Evolutionary conservation across 1,140 invertebrate species (phyloP).

Genomic region (Pentalonia nigronervosa): DNA sequence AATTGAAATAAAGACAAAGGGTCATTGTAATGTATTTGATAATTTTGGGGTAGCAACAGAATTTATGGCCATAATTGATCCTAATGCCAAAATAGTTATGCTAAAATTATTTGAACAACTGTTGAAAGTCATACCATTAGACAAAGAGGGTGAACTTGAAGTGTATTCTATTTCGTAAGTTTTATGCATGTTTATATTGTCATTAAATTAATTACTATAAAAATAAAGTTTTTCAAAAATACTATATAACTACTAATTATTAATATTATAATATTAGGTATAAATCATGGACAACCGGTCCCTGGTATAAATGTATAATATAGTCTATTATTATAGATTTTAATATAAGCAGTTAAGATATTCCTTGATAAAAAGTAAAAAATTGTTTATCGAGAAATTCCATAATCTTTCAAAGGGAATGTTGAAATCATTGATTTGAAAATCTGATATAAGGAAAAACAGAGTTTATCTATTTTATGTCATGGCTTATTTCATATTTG

Average conservation of each 20-base stretch:
- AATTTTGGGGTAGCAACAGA: slow-evolving; percentile 91
- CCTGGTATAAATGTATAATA: too few relatives aligned
- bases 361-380: too few relatives aligned
- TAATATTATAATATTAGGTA: background rate
- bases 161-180: slow-evolving; percentile 87
- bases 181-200: background rate
- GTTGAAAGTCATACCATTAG: slow-evolving; percentile 93
- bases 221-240: background rate
- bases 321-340: slow-evolving; percentile 22
- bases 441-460: too few relatives aligned
- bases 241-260: background rate
- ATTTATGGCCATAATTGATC: slow-evolving; percentile 94
- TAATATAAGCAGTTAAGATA: background rate
- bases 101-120: slow-evolving; percentile 94
- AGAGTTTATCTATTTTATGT: background rate
- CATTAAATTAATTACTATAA: background rate
- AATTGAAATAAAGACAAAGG: slow-evolving; percentile 92
- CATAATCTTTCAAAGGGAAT: too few relatives aligned
- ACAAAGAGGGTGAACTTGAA: slow-evolving; percentile 93
- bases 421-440: too few relatives aligned
- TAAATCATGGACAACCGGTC: background rate
- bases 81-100: slow-evolving; percentile 91
- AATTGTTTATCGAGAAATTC: too few relatives aligned
- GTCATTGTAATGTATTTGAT: slow-evolving; percentile 95
- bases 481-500: slow-evolving; percentile 48